A percentile compares a stretch with the other conserved stretches of the same genome.
phyloP scores from a whole-genome alignment of 1,140 invertebrate species.

The Heliconius congener region DNA sequence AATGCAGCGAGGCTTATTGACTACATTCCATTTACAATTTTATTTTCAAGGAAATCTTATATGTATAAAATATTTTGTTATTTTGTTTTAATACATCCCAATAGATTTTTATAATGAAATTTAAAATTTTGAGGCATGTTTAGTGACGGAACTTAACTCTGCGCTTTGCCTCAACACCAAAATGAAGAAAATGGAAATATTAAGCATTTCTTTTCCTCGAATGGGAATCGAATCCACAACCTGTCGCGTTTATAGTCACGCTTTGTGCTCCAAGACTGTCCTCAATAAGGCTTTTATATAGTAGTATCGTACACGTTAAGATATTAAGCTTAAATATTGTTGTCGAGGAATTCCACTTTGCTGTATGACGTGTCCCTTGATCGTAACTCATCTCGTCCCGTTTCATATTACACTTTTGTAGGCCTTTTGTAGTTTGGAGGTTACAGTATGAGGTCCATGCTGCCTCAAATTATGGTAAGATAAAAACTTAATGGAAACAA shows the following conservation, averaged over 20 bases:
- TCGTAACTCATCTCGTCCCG: conserved; percentile 56
- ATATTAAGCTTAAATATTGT: conserved; percentile 57
- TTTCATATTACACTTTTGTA: conserved; percentile 39
- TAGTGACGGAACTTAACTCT: too few species aligned
- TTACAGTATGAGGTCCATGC: conserved; percentile 13
- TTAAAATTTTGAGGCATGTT: background rate
- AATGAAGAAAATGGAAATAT: too few species aligned
- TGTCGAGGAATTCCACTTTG: conserved; percentile 58
- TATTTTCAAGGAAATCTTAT: background rate
- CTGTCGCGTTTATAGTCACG: too few species aligned
- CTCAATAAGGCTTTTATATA: too few species aligned
- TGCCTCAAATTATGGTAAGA: conserved; percentile 5
- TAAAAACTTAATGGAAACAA: background rate
- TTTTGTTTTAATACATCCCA: background rate
- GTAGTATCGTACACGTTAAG: conserved; percentile 26
- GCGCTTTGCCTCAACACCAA: too few species aligned
- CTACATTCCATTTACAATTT: background rate
- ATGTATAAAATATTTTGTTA: background rate
- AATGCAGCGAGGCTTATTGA: background rate
- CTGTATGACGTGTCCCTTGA: conserved; percentile 55
- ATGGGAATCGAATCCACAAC: too few species aligned
- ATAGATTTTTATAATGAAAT: background rate
- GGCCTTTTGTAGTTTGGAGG: conserved; percentile 19
- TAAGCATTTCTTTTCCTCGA: too few species aligned
- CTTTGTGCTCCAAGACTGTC: too few species aligned